Conservation (phyloP, 2,888 invertebrate species). For the Ametastegia equiseti region DNA sequence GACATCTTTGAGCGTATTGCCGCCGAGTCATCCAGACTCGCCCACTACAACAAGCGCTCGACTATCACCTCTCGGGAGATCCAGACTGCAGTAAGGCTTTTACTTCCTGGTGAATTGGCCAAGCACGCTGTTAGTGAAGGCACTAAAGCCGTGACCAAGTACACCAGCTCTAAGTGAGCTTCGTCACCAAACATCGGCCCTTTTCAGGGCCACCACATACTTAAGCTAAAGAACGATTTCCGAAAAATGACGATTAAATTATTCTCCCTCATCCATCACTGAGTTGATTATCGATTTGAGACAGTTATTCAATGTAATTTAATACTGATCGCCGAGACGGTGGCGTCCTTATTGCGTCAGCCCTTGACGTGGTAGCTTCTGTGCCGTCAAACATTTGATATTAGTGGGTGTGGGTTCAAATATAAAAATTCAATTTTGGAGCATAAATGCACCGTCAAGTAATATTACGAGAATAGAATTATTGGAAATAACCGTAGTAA, state of each 20-base stretch:
- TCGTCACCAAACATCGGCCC: slow-evolving; percentile 51
- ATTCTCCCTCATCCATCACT: neutral
- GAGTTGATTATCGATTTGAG: too few species aligned
- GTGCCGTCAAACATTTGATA: neutral
- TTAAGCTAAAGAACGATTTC: neutral
- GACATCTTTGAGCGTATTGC: slow-evolving; percentile 68
- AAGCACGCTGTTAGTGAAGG: slow-evolving; percentile 85
- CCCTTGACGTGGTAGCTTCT: neutral
- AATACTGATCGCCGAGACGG: neutral
- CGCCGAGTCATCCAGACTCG: slow-evolving; percentile 62
- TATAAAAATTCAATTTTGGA: neutral
- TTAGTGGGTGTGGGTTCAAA: neutral
- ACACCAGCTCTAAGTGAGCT: slow-evolving; percentile 75
- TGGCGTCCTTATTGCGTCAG: neutral
- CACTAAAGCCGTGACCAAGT: slow-evolving; percentile 81
- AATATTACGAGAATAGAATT: neutral
- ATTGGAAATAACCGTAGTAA: neutral
- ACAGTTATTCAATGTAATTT: neutral
- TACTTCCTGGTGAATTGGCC: slow-evolving; percentile 85
- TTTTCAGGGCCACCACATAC: slow-evolving; percentile 47
- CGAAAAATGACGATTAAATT: neutral
- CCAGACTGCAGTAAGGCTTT: slow-evolving; percentile 82
- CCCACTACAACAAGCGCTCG: slow-evolving; percentile 74
- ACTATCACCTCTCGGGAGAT: slow-evolving; percentile 85
- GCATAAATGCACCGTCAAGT: neutral